Evolutionary conservation across 2,888 invertebrate species (phyloP).

Genomic region (Zaprionus bogoriensis): DNA sequence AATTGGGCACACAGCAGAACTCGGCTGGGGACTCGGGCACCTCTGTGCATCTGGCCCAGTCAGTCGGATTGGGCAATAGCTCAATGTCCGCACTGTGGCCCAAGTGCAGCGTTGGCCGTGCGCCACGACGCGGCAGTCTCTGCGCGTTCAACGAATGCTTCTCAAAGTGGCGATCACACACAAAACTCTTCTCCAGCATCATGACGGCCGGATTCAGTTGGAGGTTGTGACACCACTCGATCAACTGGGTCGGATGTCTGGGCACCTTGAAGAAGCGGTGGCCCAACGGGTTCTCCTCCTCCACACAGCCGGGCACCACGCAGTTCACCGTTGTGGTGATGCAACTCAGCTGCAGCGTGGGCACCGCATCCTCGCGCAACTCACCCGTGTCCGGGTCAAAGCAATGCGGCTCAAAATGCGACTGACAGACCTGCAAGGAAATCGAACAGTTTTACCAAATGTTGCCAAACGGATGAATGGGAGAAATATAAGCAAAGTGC

Average conservation of each 20-base stretch:
- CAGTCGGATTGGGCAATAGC: constrained; percentile 57
- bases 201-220: constrained; percentile 14
- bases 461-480: no score
- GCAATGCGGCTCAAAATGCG: constrained; percentile 60
- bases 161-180: constrained; percentile 76
- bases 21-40: background rate
- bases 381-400: constrained; percentile 42
- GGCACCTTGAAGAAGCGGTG: constrained; percentile 52
- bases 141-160: constrained; percentile 46
- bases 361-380: constrained; percentile 53
- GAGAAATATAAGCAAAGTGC: no score
- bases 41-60: constrained; percentile 14
- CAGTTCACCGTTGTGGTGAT: constrained; percentile 32
- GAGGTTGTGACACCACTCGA: constrained; percentile 71
- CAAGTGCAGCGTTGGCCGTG: constrained; percentile 70
- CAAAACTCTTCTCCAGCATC: constrained; percentile 26
- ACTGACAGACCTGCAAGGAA: constrained; percentile 50
- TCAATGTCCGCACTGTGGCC: constrained; percentile 49
- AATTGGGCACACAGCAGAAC: constrained; percentile 59
- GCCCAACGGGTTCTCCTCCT: constrained; percentile 20
- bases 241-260: constrained; percentile 24
- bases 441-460: no score
- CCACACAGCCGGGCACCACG: constrained; percentile 47
- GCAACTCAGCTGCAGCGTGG: constrained; percentile 55
- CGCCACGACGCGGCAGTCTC: constrained; percentile 39